These are phyloP conservation scores for Hormiphora californensis DNA, from an alignment of 37 sponge, comb jelly and placozoan genomes.

Conservation along the genomic window DNA sequence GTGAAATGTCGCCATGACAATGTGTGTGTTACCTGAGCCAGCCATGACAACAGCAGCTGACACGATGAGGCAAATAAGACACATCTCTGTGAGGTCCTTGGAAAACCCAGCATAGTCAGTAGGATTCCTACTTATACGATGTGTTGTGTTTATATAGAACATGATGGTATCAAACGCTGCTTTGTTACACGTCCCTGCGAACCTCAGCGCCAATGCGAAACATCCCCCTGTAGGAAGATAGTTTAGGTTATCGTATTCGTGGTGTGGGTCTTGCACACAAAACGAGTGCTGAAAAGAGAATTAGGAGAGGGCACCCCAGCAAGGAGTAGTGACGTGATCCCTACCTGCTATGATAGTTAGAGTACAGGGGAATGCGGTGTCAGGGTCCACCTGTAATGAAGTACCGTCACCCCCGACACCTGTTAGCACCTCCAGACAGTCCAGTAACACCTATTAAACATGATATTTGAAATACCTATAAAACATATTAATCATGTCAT, in stretches of 20 bases:
- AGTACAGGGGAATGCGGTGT: constrained; percentile 47
- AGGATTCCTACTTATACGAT: constrained; percentile 1
- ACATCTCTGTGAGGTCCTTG: constrained; percentile 48
- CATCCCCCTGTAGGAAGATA: constrained; percentile 82
- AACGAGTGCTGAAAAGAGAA: too few relatives aligned
- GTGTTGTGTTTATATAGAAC: constrained; percentile 14
- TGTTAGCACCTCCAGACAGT: constrained; percentile 47
- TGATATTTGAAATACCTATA: too few relatives aligned
- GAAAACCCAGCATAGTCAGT: constrained; percentile 32
- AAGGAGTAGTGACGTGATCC: too few relatives aligned
- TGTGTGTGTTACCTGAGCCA: constrained; percentile 26
- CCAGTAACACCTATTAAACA: constrained; percentile 34
- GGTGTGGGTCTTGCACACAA: too few relatives aligned
- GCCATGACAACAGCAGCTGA: constrained; percentile 54
- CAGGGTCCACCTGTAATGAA: background rate
- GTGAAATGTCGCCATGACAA: background rate
- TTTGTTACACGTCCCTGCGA: constrained; percentile 72
- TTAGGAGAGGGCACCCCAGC: too few relatives aligned
- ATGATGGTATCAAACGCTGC: constrained; percentile 57
- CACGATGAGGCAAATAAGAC: constrained; percentile 27
- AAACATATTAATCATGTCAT: too few relatives aligned
- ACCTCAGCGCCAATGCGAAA: constrained; percentile 72
- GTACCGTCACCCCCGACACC: constrained; percentile 13
- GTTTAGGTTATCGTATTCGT: too few relatives aligned
- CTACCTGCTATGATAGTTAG: constrained; percentile 28